Evolutionary conservation across 1,140 invertebrate species (phyloP), one percentile per base, ranked within the genome.

Genomic region (Hermetia illucens): DNA sequence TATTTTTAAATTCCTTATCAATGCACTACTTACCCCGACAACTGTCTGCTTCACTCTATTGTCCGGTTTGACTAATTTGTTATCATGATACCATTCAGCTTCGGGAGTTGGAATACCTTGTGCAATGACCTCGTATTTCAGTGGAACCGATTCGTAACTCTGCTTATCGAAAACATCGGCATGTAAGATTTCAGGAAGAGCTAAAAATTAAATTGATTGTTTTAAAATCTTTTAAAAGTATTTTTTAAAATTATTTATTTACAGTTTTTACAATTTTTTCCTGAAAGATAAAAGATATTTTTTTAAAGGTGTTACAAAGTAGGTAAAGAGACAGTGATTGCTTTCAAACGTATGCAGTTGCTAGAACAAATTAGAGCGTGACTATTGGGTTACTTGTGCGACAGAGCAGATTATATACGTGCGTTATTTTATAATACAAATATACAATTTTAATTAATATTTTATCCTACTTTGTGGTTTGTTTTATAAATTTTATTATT

Each of bases 41-140:
- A 79, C 74, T 5, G 65, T 63, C 6, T 81, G 71, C 32, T 74
- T 73, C 4, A 78, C 64, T 39, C 72, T 68, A 16, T 74, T 69
- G 17, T 74, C 63, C 0, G 67, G 46, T 30, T 71, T 72, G 2
- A 86, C 57, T 17, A 70, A 69, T 44, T 78, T 63, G 4, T 74
- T 79, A 50, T 87, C 71, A 38, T 82, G 73, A 12, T 70, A 77
- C 82, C 87, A 91, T 49, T 74, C 75, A 3, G 74, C 79, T 29
- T 75, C 74, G 1, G 85, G 82, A 41, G 77, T 72, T 18, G 85
- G 85, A 42, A 74, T 63, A 16, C 81, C 83, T 20, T 63, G 68
- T 5, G 76, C 80, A 44, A 74, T 70, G 1, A 88, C 72, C 37
- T 78, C 75, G 52, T 82, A 87, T 25, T 66, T 67, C 9, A 77